Base-by-base conservation (phyloP, 2,797 vertebrate species). In the Ibycter americanus region DNA sequence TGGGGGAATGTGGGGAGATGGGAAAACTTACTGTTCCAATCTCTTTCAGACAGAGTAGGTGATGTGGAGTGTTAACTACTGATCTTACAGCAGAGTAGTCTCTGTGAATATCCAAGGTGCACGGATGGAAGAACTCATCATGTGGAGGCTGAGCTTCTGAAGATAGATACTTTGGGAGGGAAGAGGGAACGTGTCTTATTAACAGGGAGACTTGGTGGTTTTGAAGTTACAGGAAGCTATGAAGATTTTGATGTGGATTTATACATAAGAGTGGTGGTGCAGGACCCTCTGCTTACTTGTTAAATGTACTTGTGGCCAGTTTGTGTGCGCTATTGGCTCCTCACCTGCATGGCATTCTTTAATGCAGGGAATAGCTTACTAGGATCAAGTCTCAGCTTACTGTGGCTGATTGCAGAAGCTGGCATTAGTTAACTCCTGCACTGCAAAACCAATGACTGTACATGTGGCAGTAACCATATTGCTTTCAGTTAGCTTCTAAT, bases 321-420 rank as follows among this genome's bases (percentile, higher is more conserved):
- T 25, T 78, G 27, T 12, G 5, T 40, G 18, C 2, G 4, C 13
- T 62, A 58, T 34, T 66, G 32, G 15, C 52, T 83, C 6, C 15
- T 70, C 15, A 38, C 8, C 40, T 86, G 21, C 16, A 8, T 27
- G 12, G 13, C 17, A 8, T 78, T 73, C 16, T 80, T 59, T 66
- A 49, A 16, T 16, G 15, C 10, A 12, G 20, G 13, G 8, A 63
- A 32, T 17, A 55, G 19, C 12, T 81, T 67, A 21, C 14, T 42
- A 38, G 17, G 49, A n/a, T 62, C 0, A 3, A 34, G 23, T 34
- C 3, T 8, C 18, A 51, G 1, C 7, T 83, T 82, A 68, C 0
- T 61, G 20, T 79, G 46, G n/a, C 36, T 52, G 21, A 15, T n/a
- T 63, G 32, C 29, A 68, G 71, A 76, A 80, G 32, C n/a, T 87